Percentiles rank a stretch among this genome's conserved stretches.
These are phyloP conservation scores for Drosophila formosana DNA, from an alignment of 2,888 invertebrate genomes.

Conservation along the genomic window DNA sequence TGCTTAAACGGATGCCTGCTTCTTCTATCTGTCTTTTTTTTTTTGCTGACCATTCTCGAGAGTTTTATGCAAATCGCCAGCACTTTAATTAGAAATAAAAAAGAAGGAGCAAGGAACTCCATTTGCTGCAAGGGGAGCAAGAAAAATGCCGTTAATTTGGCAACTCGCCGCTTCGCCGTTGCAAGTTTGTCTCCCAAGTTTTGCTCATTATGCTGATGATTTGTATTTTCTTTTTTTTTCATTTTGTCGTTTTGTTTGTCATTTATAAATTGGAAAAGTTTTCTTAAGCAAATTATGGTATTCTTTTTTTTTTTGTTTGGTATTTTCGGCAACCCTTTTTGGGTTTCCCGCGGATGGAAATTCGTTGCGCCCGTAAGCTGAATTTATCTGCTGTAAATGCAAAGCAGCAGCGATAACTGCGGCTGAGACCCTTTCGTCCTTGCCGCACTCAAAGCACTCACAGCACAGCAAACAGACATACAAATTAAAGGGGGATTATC, in stretches of 20 bases:
- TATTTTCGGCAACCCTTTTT: conserved; percentile 1
- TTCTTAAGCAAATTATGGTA: conserved; percentile 79
- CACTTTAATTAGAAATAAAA: conserved; percentile 74
- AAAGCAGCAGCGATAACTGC: conserved; percentile 46
- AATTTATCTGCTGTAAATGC: conserved; percentile 50
- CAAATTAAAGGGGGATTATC: conserved; percentile 78
- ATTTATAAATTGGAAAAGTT: conserved; percentile 83
- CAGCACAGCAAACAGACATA: conserved; percentile 39
- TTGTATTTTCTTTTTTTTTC: conserved; percentile 22
- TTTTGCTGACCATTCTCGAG: conserved; percentile 14
- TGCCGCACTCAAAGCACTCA: conserved; percentile 17
- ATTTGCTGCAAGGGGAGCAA: conserved; percentile 14
- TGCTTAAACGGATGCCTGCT: conserved; percentile 70
- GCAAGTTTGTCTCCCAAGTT: conserved; percentile 38
- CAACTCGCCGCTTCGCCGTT: conserved; percentile 36
- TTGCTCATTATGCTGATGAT: conserved; percentile 66
- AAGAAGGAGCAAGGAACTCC: conserved; percentile 13
- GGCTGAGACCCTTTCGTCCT: conserved; percentile 57
- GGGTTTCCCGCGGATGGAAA: conserved; percentile 20
- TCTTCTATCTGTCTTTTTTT: conserved; percentile 20
- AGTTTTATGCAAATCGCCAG: conserved; percentile 70
- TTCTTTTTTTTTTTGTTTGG: conserved; percentile 34
- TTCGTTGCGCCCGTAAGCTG: conserved; percentile 44
- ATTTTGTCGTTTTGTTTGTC: conserved; percentile 72
- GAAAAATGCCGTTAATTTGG: conserved; percentile 66